These are phyloP conservation scores for Genyomyrus donnyi DNA, from an alignment of 2,113 vertebrate species.

Conservation along the genomic window DNA sequence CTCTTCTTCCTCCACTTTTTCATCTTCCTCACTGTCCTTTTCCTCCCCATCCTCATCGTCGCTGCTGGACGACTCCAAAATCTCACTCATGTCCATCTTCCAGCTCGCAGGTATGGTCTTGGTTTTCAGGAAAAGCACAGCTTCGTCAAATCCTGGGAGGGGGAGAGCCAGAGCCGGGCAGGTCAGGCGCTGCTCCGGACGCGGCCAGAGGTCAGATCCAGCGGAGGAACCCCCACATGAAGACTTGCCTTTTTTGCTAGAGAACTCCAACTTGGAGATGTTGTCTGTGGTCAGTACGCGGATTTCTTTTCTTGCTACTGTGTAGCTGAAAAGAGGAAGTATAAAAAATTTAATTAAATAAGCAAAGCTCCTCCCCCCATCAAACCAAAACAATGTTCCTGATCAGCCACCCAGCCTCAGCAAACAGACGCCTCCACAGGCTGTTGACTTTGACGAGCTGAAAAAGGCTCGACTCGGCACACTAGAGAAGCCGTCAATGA, in stretches of 20 bases:
- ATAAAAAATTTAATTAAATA: background rate
- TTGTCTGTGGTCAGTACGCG: slow-evolving; percentile 63
- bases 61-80: slow-evolving; percentile 91
- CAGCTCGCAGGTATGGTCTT: slow-evolving; percentile 74
- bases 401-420: background rate
- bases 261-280: slow-evolving; percentile 65
- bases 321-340: slow-evolving; percentile 61
- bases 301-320: slow-evolving; percentile 77
- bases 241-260: slow-evolving; percentile 71
- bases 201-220: background rate
- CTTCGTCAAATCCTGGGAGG: slow-evolving; percentile 71
- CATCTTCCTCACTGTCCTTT: slow-evolving; percentile 69
- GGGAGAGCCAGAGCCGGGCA: slow-evolving; percentile 17
- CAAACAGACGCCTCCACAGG: background rate
- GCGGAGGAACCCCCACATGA: background rate
- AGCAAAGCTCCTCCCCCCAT: background rate
- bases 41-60: slow-evolving; percentile 77
- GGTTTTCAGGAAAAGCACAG: slow-evolving; percentile 64
- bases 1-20: slow-evolving; percentile 64
- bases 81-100: slow-evolving; percentile 97
- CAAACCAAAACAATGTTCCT: background rate
- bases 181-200: background rate
- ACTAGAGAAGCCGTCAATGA: background rate
- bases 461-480: background rate
- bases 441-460: background rate